phyloP scores from a whole-genome alignment of 2,888 invertebrate genomes.

The Microctonus aethiopoides region DNA sequence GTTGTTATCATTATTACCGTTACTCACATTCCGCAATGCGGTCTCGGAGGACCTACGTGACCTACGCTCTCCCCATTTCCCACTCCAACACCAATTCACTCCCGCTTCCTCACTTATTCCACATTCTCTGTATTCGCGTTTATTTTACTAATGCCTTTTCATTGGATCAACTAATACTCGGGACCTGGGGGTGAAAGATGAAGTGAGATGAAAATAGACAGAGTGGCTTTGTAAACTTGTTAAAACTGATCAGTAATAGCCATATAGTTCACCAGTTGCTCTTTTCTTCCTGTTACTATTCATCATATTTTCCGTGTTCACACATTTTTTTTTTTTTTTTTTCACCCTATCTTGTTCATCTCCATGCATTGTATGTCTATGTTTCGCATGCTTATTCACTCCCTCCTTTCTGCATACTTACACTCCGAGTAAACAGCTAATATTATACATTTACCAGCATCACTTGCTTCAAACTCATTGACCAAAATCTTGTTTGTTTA shows the following conservation, averaged over 20 bases:
- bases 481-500: constrained; percentile 28
- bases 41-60: constrained; percentile 50
- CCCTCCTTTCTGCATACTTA: constrained; percentile 17
- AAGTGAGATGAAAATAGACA: too few relatives aligned
- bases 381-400: too few relatives aligned
- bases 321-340: too few relatives aligned
- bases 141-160: too few relatives aligned
- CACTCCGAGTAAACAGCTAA: neutral
- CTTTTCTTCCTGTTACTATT: constrained; percentile 5
- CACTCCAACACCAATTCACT: constrained; percentile 12
- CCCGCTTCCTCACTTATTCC: constrained; percentile 19
- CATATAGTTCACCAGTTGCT: neutral
- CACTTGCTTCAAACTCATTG: constrained; percentile 3
- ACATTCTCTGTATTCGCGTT: constrained; percentile 4
- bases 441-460: neutral
- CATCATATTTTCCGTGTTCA: neutral
- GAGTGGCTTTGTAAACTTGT: too few relatives aligned
- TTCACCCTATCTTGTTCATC: too few relatives aligned
- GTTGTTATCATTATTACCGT: constrained; percentile 40
- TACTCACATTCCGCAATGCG: constrained; percentile 44
- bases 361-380: too few relatives aligned
- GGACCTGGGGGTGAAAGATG: too few relatives aligned
- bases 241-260: too few relatives aligned
- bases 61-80: constrained; percentile 44
- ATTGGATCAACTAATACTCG: too few relatives aligned